Percentiles rank a stretch among this genome's conserved stretches.
Conservation (phyloP, 2,888 invertebrate species). For the Carterocephalus palaemon region DNA sequence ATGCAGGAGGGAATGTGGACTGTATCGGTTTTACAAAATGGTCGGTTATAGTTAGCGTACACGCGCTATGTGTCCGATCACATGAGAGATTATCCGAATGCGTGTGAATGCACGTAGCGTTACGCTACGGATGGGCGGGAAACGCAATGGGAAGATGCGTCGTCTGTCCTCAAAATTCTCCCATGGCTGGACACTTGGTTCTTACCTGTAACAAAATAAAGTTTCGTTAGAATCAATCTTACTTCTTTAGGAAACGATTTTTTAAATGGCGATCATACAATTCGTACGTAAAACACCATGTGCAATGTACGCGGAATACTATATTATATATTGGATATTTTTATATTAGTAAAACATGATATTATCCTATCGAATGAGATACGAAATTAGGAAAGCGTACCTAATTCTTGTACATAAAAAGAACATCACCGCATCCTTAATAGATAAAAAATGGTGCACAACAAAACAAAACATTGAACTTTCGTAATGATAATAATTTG, state of each 20-base stretch:
- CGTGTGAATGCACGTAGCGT: constrained; percentile 73
- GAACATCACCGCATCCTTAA: too few species aligned
- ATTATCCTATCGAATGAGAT: too few species aligned
- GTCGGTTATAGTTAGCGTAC: constrained; percentile 57
- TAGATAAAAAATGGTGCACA: too few species aligned
- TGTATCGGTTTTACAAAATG: constrained; percentile 71
- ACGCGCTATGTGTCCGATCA: constrained; percentile 70
- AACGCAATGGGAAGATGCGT: constrained; percentile 54
- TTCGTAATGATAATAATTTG: too few species aligned
- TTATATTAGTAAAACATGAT: constrained; percentile 6
- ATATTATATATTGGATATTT: too few species aligned
- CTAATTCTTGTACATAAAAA: too few species aligned
- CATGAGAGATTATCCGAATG: constrained; percentile 74
- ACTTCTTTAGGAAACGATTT: not conserved
- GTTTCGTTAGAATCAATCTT: not conserved
- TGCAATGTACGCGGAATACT: too few species aligned
- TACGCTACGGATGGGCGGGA: constrained; percentile 67
- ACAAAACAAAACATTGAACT: too few species aligned
- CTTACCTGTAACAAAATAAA: constrained; percentile 22
- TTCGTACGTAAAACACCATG: too few species aligned
- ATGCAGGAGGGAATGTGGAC: constrained; percentile 64
- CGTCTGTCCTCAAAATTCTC: constrained; percentile 42
- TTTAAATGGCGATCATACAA: too few species aligned
- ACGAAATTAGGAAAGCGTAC: too few species aligned
- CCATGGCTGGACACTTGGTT: not conserved